Base-by-base conservation (phyloP, 2,113 vertebrate genomes). In the Mustelus asterias region DNA sequence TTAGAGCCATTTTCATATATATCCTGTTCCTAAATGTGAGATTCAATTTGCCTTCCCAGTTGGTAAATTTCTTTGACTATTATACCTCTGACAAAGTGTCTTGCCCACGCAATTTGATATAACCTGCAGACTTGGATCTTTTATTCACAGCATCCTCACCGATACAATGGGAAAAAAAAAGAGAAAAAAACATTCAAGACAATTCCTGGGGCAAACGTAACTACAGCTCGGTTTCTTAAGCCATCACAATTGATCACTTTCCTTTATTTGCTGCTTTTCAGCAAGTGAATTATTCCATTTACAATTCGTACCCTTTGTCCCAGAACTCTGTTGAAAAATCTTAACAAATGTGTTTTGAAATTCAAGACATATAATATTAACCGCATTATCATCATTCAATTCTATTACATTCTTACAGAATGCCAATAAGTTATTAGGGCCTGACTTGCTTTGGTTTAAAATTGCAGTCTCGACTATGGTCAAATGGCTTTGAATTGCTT, bases 401-500 rank as follows among this genome's bases (percentile, higher is more conserved):
- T 58, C 48, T 89, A 29, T 48, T 89, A 29, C 48, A 89, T 29
- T 89, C 8, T 89, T 89, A 26, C 86, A 89, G 2, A 60, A 33
- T 60, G 26, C 88, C 26, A 90, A 13, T 33, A 60, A 33, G 54
- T 60, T 60, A 90, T 90, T 58, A 33, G 29, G 60, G 13, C 29
- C 26, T 60, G 26, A 90, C 48, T 58, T 89, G 86, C 13, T 16
- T 60, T 90, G 88, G 14, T 58, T 90, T 63, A 54, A 90, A 60
- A 58, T 33, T 60, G 29, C 22, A 18, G 88, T 33, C 54, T 58
- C 60, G 88, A 60, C 54, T 33, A 33, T 90, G 26, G 88, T 60
- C 88, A 90, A 90, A 58, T 90, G 88, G 48, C 6, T 90, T 90
- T 90, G 88, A 90, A 90, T 90, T 63, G 26, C 54, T 90, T 90